phyloP scores from a whole-genome alignment of 2,113 vertebrate species.

The Nerophis ophidion region DNA sequence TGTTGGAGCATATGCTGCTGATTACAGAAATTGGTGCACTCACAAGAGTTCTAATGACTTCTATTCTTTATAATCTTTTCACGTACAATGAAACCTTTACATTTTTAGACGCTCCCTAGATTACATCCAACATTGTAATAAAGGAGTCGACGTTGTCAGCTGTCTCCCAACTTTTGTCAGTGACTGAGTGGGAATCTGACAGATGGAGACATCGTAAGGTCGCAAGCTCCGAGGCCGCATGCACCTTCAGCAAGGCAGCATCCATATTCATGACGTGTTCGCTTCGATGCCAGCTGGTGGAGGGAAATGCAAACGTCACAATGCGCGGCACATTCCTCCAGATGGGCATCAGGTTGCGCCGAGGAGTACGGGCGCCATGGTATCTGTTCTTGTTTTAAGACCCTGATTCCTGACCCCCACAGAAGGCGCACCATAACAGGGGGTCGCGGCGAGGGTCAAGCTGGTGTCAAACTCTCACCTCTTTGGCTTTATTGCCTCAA shows the following conservation, averaged over 20 bases:
- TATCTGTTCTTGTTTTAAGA: conserved; percentile 58
- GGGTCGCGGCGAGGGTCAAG: conserved; percentile 41
- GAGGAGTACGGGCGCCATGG: conserved; percentile 16
- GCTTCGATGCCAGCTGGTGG: conserved; percentile 10
- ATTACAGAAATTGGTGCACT: no score
- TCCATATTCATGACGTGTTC: conserved; percentile 33
- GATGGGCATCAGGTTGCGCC: conserved; percentile 53
- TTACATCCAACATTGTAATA: not conserved
- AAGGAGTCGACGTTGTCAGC: conserved; percentile 15
- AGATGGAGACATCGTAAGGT: conserved; percentile 44
- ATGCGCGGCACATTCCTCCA: conserved; percentile 39
- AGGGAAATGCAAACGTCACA: not conserved
- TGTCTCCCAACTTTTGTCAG: conserved; percentile 30
- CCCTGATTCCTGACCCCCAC: conserved; percentile 57
- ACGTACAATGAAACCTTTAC: not conserved
- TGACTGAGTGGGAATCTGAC: conserved; percentile 44
- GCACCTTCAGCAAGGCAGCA: conserved; percentile 7
- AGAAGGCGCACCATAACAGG: conserved; percentile 48
- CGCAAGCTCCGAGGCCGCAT: conserved; percentile 24
- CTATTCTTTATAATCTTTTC: no score
- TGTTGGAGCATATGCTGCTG: no score
- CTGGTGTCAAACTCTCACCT: conserved; percentile 50
- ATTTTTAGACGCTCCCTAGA: not conserved
- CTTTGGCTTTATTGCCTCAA: conserved; percentile 46
- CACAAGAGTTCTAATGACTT: no score